phyloP scores from a whole-genome alignment of 2,888 invertebrate genomes.

The Cryptosula pallasiana region DNA sequence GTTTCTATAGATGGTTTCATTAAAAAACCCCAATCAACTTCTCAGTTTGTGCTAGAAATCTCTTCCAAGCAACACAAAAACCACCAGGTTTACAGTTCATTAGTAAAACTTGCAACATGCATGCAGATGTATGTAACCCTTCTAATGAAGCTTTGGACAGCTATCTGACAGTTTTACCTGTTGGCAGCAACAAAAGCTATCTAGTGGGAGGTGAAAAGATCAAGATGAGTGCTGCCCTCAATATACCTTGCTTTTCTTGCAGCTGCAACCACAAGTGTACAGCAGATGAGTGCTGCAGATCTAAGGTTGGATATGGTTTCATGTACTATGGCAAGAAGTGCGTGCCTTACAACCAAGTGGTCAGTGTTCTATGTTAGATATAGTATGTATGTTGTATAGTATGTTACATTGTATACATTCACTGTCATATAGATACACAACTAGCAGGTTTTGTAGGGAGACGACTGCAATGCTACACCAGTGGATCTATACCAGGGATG shows the following conservation, averaged over 20 bases:
- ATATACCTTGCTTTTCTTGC: not conserved
- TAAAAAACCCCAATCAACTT: not conserved
- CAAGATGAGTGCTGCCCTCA: too few species aligned
- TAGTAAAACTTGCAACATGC: too few species aligned
- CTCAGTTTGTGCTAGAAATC: too few species aligned
- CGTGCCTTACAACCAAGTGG: conserved; percentile 8
- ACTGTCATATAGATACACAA: too few species aligned
- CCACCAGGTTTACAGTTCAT: not conserved
- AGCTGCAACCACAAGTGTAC: not conserved
- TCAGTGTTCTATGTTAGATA: not conserved
- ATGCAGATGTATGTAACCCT: too few species aligned
- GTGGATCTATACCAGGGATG: not conserved
- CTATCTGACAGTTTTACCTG: too few species aligned
- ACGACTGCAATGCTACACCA: not conserved
- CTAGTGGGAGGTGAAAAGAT: too few species aligned
- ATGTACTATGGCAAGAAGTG: not conserved
- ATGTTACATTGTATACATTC: too few species aligned
- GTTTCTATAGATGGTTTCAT: not conserved
- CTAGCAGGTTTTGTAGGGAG: conserved; percentile 19
- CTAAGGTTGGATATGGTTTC: not conserved
- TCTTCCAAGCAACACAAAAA: not conserved
- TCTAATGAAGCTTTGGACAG: too few species aligned
- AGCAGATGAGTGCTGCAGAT: conserved; percentile 11
- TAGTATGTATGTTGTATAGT: too few species aligned
- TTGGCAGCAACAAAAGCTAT: too few species aligned